These are phyloP conservation scores for Notechis scutatus DNA, from an alignment of 2,113 vertebrate genomes.

Conservation along the genomic window DNA sequence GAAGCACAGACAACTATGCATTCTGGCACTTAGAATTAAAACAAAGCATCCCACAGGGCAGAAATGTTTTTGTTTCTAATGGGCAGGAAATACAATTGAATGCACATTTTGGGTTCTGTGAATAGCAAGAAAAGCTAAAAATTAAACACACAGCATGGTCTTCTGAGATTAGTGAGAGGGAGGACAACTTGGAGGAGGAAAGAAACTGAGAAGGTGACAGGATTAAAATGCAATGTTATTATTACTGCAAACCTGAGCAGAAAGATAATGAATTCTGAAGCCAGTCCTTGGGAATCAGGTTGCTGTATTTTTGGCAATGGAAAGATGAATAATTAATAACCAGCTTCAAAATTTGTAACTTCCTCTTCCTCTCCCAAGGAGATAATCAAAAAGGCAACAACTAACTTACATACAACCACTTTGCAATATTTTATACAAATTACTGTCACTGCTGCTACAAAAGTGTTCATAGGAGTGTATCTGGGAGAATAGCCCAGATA, in stretches of 20 bases:
- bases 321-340: conserved; percentile 66
- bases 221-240: conserved; percentile 63
- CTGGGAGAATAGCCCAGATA: conserved; percentile 28
- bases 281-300: conserved; percentile 56
- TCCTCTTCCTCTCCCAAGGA: conserved; percentile 51
- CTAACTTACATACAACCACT: conserved; percentile 52
- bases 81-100: conserved; percentile 40
- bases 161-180: conserved; percentile 28
- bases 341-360: conserved; percentile 62
- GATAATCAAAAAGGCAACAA: conserved; percentile 56
- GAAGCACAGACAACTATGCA: neutral
- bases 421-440: conserved; percentile 51
- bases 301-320: conserved; percentile 49
- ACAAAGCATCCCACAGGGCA: neutral
- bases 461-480: conserved; percentile 38
- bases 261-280: conserved; percentile 65
- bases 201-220: conserved; percentile 44
- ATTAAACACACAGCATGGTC: conserved; percentile 32
- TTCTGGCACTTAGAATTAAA: neutral
- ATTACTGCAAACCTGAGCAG: conserved; percentile 59
- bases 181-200: conserved; percentile 31
- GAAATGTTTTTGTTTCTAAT: conserved; percentile 54
- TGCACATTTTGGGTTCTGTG: conserved; percentile 41
- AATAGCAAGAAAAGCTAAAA: conserved; percentile 24
- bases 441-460: conserved; percentile 31